Evolutionary conservation across 2,888 invertebrate species (phyloP).

Genomic region (Myopa tessellatipennis): DNA sequence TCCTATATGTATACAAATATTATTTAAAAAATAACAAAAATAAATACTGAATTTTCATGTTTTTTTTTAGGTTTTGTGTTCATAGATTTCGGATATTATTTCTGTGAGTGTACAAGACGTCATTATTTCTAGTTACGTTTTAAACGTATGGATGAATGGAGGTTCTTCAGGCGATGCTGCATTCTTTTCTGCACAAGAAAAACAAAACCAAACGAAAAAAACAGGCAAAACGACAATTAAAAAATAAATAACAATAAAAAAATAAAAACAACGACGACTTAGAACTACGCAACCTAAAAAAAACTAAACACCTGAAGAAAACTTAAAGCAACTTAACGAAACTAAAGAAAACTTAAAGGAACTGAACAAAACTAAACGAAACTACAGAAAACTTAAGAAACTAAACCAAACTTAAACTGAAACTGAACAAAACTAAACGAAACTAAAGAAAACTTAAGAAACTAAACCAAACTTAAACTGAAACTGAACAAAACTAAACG

Average conservation of each 20-base stretch:
- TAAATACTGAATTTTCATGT: too few relatives aligned
- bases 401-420: not conserved
- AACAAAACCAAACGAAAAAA: not conserved
- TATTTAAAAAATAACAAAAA: too few relatives aligned
- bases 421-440: not conserved
- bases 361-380: too few relatives aligned
- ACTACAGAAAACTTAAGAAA: too few relatives aligned
- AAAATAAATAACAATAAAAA: not conserved
- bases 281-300: too few relatives aligned
- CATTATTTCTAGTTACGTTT: not conserved
- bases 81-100: not conserved
- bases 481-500: too few relatives aligned
- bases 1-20: too few relatives aligned
- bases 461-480: not conserved
- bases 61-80: too few relatives aligned
- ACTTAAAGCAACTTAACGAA: not conserved
- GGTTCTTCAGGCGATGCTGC: slow-evolving; percentile 1
- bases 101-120: not conserved
- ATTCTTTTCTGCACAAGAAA: not conserved
- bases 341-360: not conserved
- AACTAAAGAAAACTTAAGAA: slow-evolving; percentile 10
- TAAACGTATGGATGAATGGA: not conserved
- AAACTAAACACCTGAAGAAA: too few relatives aligned
- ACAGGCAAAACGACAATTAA: not conserved
- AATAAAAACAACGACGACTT: too few relatives aligned